phyloP scores from a whole-genome alignment of 2,113 vertebrate genomes.

The Tympanuchus pallidicinctus region DNA sequence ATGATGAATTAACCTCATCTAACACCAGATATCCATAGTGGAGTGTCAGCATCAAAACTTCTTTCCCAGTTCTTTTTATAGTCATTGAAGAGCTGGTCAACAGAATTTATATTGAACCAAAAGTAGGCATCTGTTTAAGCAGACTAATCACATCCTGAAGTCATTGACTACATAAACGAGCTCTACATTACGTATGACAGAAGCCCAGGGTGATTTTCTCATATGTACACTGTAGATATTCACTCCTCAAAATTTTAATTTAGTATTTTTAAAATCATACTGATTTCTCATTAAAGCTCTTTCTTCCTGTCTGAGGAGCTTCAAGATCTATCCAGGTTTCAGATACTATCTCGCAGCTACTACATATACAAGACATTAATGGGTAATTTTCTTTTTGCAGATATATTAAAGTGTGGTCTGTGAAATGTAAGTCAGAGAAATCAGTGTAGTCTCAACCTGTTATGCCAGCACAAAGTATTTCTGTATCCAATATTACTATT shows the following conservation, averaged over 20 bases:
- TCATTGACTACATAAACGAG: background rate
- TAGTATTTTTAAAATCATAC: background rate
- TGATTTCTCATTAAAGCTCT: slow-evolving; percentile 4
- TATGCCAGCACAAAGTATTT: background rate
- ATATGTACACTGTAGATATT: background rate
- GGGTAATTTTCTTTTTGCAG: background rate
- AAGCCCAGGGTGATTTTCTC: background rate
- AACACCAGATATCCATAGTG: background rate
- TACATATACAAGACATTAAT: background rate
- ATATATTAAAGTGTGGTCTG: background rate
- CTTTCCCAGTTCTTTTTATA: background rate
- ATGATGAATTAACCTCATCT: background rate
- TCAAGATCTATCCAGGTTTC: background rate
- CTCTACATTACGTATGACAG: background rate
- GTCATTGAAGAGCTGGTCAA: background rate
- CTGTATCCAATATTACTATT: background rate
- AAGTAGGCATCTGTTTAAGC: background rate
- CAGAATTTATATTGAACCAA: slow-evolving; percentile 9
- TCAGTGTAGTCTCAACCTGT: background rate
- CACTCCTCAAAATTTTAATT: background rate
- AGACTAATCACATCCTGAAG: slow-evolving; percentile 13
- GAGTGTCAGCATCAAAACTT: background rate
- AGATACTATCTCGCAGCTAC: background rate
- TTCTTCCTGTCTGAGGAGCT: background rate
- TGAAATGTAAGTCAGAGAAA: background rate